Conservation (phyloP, 2,113 vertebrate genomes). For the Rhinolophus sinicus region DNA sequence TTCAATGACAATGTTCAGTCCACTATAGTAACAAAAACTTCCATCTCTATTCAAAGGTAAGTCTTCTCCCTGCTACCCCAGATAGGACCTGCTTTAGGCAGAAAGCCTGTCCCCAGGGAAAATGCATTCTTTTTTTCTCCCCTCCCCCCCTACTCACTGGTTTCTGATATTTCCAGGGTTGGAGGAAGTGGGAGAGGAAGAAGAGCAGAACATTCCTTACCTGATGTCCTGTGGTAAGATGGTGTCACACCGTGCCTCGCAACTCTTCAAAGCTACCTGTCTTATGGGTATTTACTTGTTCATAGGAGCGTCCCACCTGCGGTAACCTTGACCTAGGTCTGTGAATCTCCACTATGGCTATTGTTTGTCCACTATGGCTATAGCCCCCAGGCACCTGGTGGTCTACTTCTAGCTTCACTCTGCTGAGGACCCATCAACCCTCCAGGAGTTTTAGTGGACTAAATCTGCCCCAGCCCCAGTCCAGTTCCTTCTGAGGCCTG, state of each 20-base stretch:
- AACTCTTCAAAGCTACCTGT: background rate
- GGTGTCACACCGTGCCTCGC: background rate
- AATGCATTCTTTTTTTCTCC: background rate
- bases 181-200: background rate
- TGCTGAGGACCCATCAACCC: background rate
- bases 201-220: background rate
- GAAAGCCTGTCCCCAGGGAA: background rate
- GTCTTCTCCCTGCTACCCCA: background rate
- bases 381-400: background rate
- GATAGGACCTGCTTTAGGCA: background rate
- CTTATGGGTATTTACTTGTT: background rate
- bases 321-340: background rate
- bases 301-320: background rate
- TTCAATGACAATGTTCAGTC: background rate
- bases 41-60: background rate
- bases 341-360: background rate
- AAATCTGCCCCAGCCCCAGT: background rate
- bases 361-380: background rate
- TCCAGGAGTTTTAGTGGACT: background rate
- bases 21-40: background rate
- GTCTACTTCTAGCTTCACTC: background rate
- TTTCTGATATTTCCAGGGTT: background rate
- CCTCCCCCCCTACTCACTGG: background rate
- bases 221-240: background rate
- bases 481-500: background rate